phyloP scores from a whole-genome alignment of 2,113 vertebrate species.

The Tupaia chinensis region DNA sequence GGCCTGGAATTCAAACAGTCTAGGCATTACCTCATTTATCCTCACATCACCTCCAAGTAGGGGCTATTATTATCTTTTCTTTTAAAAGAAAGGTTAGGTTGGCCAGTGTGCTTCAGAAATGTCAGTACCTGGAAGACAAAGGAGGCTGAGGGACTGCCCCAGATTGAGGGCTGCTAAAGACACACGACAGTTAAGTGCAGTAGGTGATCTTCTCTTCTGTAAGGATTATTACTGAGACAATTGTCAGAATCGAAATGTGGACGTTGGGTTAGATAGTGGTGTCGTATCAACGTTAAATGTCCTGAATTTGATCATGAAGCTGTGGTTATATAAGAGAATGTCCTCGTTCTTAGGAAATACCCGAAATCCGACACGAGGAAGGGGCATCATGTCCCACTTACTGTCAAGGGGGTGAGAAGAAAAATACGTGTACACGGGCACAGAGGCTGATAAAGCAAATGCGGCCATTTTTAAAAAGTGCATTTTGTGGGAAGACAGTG shows the following conservation, averaged over 20 bases:
- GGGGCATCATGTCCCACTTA: not conserved
- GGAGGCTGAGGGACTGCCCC: not conserved
- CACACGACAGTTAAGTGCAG: not conserved
- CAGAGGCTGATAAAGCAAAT: not conserved
- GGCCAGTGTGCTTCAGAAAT: not conserved
- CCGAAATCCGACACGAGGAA: not conserved
- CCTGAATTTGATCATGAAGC: not conserved
- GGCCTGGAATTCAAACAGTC: not conserved
- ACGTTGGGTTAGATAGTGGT: not conserved
- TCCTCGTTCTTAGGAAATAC: not conserved
- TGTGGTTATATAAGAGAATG: not conserved
- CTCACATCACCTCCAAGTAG: not conserved
- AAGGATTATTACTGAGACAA: not conserved
- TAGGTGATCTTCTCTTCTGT: not conserved
- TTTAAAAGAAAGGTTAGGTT: constrained; percentile 28
- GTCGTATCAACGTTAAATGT: not conserved
- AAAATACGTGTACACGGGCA: not conserved
- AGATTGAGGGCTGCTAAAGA: not conserved
- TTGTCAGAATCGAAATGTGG: not conserved
- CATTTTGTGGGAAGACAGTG: not conserved
- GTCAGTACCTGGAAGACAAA: not conserved
- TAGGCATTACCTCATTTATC: not conserved
- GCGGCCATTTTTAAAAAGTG: not conserved
- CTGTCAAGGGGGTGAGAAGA: not conserved
- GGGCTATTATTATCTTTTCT: not conserved